Conservation (phyloP, 1,140 invertebrate genomes). For the Eulimnadia texana region DNA sequence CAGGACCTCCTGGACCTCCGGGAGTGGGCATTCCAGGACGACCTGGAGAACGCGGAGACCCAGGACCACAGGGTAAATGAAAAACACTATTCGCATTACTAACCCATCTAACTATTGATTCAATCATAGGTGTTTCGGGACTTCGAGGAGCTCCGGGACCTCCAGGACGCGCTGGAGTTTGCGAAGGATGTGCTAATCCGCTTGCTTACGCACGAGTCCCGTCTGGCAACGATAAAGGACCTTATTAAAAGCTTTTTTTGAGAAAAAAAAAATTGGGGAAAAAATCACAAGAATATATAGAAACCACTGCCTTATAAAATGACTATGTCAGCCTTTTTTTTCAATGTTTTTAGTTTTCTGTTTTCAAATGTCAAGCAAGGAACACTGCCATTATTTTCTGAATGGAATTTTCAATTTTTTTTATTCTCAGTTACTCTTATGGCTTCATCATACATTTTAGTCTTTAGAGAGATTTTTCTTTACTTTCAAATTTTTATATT, state of each 20-base stretch:
- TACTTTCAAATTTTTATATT: background rate
- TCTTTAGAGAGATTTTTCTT: background rate
- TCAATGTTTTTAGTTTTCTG: too few relatives aligned
- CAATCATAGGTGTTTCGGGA: constrained; percentile 24
- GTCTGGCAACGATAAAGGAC: constrained; percentile 13
- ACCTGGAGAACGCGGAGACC: constrained; percentile 44
- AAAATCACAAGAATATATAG: too few relatives aligned
- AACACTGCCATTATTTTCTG: too few relatives aligned
- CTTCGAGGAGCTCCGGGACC: constrained; percentile 30
- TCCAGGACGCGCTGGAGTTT: constrained; percentile 42
- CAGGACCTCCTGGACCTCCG: constrained; percentile 43
- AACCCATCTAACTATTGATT: background rate
- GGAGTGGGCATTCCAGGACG: constrained; percentile 42
- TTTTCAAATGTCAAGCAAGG: too few relatives aligned
- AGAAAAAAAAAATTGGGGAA: background rate
- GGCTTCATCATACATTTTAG: background rate
- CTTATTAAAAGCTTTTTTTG: constrained; percentile 1
- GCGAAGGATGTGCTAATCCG: constrained; percentile 32
- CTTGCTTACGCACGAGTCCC: constrained; percentile 9
- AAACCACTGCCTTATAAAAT: background rate
- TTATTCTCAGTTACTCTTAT: background rate
- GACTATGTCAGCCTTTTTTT: too few relatives aligned
- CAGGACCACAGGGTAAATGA: constrained; percentile 39
- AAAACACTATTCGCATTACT: background rate
- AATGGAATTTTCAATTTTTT: too few relatives aligned